Evolutionary conservation across 1,140 invertebrate species (phyloP), one percentile per base, ranked within the genome.

Genomic region (Cydia amplana): DNA sequence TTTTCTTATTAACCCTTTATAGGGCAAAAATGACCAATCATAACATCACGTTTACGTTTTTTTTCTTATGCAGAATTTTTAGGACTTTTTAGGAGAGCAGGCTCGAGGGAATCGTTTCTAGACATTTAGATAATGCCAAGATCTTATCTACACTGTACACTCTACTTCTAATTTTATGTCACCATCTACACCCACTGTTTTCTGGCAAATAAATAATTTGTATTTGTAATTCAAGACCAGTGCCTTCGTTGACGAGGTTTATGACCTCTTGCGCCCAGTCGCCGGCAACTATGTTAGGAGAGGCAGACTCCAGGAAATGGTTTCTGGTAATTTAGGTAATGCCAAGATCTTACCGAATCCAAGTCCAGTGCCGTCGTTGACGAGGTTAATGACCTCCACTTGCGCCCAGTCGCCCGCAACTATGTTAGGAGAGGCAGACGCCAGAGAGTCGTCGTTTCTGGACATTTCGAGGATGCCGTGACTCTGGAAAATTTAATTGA

Each of bases 181-280:
- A n/a, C n/a, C n/a, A n/a, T n/a, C n/a, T n/a, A n/a, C n/a, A n/a
- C n/a, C n/a, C n/a, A n/a, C n/a, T n/a, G n/a, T n/a, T n/a, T n/a
- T n/a, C n/a, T n/a, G n/a, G n/a, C n/a, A n/a, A 10, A 4, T 1
- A 43, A 10, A 43, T 43, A 10, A 2, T 43, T 43, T 43, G 9
- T 43, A n/a, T n/a, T n/a, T n/a, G n/a, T n/a, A 99, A 99, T 55
- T 98, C 98, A 83, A 99, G 95, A 46, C 98, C 98, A 81, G 97
- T 97, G 36, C 98, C 98, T 95, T 99, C 98, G 92, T 99, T 99
- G 28, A 98, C 95, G 74, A 99, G 94, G 87, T 99, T 98, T 82
- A 99, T 98, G 76, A 97, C 97, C 94, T 99, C 98, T 94, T 99
- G 98, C 28, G 97, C 97, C 97, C 98, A 99, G 93, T 99, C 98